A percentile compares a stretch with the other conserved stretches of the same genome.
Evolutionary conservation across 64 coral and sea anemone genomes (phyloP).

Genomic region (Trachythela sp.): DNA sequence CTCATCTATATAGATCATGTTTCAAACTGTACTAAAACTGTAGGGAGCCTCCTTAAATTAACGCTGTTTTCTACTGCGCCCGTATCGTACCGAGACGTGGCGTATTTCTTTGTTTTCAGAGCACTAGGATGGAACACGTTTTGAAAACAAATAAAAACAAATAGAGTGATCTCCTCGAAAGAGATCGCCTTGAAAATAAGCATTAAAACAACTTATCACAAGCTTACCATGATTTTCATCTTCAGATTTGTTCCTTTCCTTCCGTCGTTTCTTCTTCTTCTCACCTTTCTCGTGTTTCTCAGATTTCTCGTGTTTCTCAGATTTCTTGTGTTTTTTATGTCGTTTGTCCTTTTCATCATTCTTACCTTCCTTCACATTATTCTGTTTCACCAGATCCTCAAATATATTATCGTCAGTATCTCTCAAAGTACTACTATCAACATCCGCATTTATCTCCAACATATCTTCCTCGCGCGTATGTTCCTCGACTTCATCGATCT

Average conservation of each 20-base stretch:
- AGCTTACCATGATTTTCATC: conserved; percentile 1
- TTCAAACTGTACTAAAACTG: no score
- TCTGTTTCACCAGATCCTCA: no score
- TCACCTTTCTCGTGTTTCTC: not conserved
- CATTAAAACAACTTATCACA: not conserved
- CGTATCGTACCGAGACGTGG: no score
- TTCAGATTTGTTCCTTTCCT: not conserved
- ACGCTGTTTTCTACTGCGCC: no score
- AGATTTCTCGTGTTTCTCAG: not conserved
- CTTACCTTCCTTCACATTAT: not conserved
- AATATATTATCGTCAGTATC: not conserved
- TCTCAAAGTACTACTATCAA: not conserved
- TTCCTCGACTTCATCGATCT: not conserved
- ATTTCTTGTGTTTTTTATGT: not conserved
- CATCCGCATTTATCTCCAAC: not conserved
- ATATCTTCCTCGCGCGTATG: not conserved
- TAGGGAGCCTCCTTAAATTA: no score
- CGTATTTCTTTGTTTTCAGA: no score
- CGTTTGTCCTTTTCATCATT: not conserved
- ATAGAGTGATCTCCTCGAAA: no score
- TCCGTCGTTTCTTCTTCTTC: not conserved
- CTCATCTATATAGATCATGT: no score
- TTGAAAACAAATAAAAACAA: no score
- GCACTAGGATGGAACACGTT: no score
- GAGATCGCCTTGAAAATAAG: not conserved